Evolutionary conservation across 35 echinoderm and acorn worm genomes (phyloP).

Genomic region (Ptychodera flava): DNA sequence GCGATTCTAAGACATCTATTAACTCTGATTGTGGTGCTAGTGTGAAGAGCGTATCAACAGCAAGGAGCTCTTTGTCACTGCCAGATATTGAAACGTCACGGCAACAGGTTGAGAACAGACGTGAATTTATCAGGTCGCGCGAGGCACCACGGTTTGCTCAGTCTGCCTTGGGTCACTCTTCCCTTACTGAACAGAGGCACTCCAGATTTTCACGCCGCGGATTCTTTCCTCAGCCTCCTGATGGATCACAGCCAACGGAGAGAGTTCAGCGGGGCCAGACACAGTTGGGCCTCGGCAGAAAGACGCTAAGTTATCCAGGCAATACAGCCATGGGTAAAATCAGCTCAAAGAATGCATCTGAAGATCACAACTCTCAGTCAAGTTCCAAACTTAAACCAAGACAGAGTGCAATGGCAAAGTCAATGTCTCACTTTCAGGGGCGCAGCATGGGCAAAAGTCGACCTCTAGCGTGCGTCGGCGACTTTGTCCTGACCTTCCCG

Average conservation of each 20-base stretch:
- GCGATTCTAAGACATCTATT: not conserved
- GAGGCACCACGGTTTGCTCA: not conserved
- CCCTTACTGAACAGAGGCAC: too few relatives aligned
- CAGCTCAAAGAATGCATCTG: not conserved
- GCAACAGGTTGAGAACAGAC: not conserved
- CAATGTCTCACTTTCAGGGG: not conserved
- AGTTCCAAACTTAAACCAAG: constrained; percentile 43
- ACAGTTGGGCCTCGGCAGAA: not conserved
- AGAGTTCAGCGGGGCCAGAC: not conserved
- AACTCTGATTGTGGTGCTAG: not conserved
- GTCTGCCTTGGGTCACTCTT: too few relatives aligned
- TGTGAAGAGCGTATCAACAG: not conserved
- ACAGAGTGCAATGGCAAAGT: not conserved
- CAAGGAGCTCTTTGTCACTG: not conserved
- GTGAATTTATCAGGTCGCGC: not conserved
- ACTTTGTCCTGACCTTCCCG: constrained; percentile 71
- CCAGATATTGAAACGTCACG: not conserved
- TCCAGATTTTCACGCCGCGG: too few relatives aligned
- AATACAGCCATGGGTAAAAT: not conserved
- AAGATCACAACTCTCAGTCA: not conserved
- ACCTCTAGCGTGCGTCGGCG: constrained; percentile 45
- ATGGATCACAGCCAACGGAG: not conserved
- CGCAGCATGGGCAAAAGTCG: not conserved
- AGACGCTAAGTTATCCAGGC: not conserved
- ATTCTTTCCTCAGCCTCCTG: too few relatives aligned